Conservation (phyloP, 2,797 vertebrate genomes). For the Pteropus rufus region DNA sequence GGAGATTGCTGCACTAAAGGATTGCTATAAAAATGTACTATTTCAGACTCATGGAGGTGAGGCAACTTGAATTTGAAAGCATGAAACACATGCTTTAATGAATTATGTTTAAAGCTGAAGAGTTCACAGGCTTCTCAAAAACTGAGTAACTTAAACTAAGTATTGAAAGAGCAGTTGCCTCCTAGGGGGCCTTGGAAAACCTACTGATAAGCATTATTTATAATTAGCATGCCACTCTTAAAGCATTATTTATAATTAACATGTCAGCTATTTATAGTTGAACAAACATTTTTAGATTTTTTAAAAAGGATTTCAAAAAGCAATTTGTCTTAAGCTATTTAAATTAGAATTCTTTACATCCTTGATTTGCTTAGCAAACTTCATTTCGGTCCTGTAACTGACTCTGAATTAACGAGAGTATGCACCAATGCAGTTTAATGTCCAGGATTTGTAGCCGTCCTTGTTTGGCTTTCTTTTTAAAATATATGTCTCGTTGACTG, state of each 20-base stretch:
- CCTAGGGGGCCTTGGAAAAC: not conserved
- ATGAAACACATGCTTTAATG: conserved; percentile 28
- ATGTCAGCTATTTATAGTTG: conserved; percentile 38
- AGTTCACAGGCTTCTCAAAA: conserved; percentile 33
- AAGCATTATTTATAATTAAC: conserved; percentile 55
- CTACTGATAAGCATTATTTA: conserved; percentile 44
- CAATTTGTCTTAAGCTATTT: conserved; percentile 29
- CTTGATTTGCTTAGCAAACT: conserved; percentile 41
- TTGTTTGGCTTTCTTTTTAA: conserved; percentile 47
- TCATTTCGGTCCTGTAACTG: not conserved
- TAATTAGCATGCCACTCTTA: conserved; percentile 35
- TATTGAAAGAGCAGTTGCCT: conserved; percentile 15
- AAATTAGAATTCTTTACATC: conserved; percentile 45
- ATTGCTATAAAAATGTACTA: conserved; percentile 18
- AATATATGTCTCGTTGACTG: not conserved
- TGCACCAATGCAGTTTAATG: not conserved
- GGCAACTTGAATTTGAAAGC: not conserved
- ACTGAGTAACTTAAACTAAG: conserved; percentile 25
- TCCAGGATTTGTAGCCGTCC: not conserved
- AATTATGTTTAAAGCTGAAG: conserved; percentile 34
- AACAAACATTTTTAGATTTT: conserved; percentile 48
- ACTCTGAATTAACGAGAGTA: not conserved
- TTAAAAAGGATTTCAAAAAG: conserved; percentile 58
- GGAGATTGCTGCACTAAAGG: not conserved
- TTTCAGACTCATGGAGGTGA: conserved; percentile 20